Conservation (phyloP, 2,888 invertebrate species). For the Notodonta dromedarius region DNA sequence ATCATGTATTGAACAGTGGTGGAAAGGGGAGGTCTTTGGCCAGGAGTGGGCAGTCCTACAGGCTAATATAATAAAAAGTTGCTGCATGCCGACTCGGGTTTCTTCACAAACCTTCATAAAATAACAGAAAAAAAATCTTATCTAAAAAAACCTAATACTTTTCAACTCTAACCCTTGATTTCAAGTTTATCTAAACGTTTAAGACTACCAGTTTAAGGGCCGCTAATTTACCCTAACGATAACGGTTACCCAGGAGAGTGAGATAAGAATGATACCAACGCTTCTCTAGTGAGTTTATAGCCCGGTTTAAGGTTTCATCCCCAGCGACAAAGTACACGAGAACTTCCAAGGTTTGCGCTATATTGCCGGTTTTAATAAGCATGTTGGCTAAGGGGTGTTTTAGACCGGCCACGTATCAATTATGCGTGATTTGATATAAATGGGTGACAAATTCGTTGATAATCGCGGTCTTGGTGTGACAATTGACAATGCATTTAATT, state of each 20-base stretch:
- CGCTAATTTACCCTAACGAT: slow-evolving; percentile 5
- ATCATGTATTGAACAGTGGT: too few species aligned
- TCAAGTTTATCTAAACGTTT: slow-evolving; percentile 5
- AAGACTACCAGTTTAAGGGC: background rate
- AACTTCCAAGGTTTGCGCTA: background rate
- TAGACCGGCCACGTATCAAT: background rate
- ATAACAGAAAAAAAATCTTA: too few species aligned
- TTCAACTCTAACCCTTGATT: background rate
- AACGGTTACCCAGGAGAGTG: background rate
- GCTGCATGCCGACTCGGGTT: too few species aligned
- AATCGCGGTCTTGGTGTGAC: background rate
- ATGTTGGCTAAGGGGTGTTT: background rate
- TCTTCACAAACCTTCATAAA: too few species aligned
- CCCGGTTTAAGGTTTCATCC: slow-evolving; percentile 1
- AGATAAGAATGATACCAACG: slow-evolving; percentile 4
- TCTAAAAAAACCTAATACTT: background rate
- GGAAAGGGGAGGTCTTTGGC: too few species aligned
- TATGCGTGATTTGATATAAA: background rate
- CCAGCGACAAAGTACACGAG: background rate
- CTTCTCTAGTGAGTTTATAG: slow-evolving; percentile 2
- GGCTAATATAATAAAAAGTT: too few species aligned
- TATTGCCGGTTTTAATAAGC: background rate
- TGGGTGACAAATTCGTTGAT: background rate
- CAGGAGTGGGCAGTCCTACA: too few species aligned
- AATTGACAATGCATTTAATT: background rate